Conservation (phyloP, 1,140 invertebrate species). For the Apis florea region DNA sequence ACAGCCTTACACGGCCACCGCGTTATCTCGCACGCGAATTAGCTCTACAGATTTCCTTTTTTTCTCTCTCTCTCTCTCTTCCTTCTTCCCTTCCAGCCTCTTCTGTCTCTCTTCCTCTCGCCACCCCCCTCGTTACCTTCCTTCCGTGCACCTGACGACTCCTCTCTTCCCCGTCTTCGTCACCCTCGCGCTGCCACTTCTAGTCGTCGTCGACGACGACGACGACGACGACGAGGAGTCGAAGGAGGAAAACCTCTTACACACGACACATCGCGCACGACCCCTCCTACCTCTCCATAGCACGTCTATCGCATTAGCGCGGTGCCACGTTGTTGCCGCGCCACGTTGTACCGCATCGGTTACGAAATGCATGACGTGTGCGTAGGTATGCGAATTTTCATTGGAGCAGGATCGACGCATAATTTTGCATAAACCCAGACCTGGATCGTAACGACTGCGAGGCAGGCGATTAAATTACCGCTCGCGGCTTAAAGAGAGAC, state of each 20-base stretch:
- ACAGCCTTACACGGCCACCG: conserved; percentile 52
- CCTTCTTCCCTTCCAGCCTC: not conserved
- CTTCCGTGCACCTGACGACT: conserved; percentile 16
- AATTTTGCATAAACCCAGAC: conserved; percentile 49
- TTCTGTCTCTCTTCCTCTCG: conserved; percentile 14
- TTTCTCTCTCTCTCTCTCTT: conserved; percentile 33
- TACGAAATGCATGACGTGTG: conserved; percentile 53
- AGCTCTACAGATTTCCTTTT: conserved; percentile 76
- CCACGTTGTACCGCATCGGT: conserved; percentile 57
- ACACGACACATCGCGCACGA: conserved; percentile 48
- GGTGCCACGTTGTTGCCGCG: conserved; percentile 61
- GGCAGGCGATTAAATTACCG: conserved; percentile 47
- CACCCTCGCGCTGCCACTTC: conserved; percentile 54
- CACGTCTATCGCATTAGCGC: conserved; percentile 66
- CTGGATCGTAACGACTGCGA: conserved; percentile 44
- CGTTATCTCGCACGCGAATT: conserved; percentile 80
- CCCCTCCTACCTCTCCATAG: conserved; percentile 34
- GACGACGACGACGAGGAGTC: conserved; percentile 52
- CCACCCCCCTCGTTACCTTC: not conserved
- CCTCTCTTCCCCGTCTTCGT: not conserved
- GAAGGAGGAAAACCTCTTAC: conserved; percentile 62
- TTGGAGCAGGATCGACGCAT: conserved; percentile 49
- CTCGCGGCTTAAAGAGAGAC: conserved; percentile 18
- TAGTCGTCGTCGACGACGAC: conserved; percentile 63
- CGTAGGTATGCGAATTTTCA: conserved; percentile 52